Base-by-base conservation (phyloP, 2,888 invertebrate genomes). In the Cryptosula pallasiana region DNA sequence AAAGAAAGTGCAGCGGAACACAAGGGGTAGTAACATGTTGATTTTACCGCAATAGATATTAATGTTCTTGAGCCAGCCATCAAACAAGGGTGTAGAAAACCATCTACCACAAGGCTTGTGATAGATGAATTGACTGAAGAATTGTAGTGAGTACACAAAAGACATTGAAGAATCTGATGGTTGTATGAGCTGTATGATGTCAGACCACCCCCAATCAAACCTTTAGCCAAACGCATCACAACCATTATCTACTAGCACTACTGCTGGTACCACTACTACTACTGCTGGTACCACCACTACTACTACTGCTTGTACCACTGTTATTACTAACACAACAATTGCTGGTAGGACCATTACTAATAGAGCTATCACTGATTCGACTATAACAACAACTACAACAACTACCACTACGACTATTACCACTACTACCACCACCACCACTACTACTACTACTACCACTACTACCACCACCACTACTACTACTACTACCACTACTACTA, bases 401-500 rank as follows among this genome's bases (percentile, higher is more conserved):
- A 55, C 55, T 5, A 55, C 55, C 23, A 55, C 55, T 5, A 29
- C 55, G 23, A 55, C 55, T 55, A n/a, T 25, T 55, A 55, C 25
- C 23, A 55, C 55, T 55, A 55, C 55, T 23, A 55, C 55, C 25
- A n/a, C 55, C 25, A 55, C 23, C 20, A 45, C 20, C 20, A 45
- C 20, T 45, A 45, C 45, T 45, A 20, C 45, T 45, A 20, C 45
- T 45, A 45, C 45, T 55, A 55, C 55, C 25, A 55, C 55, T 55
- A 55, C 55, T 25, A 55, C 55, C 25, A 55, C 55, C 3, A 55
- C 55, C 55, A 55, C 55, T n/a, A 55, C 55, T 23, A 55, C 55
- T n/a, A 55, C 55, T 55, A 55, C 55, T n/a, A 55, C 55, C 55
- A 55, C 55, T 55, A 55, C 55, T n/a, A 55, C 9, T 55, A 55